phyloP scores from a whole-genome alignment of 37 sponge, comb jelly and placozoan genomes.

The Spongilla lacustris region DNA sequence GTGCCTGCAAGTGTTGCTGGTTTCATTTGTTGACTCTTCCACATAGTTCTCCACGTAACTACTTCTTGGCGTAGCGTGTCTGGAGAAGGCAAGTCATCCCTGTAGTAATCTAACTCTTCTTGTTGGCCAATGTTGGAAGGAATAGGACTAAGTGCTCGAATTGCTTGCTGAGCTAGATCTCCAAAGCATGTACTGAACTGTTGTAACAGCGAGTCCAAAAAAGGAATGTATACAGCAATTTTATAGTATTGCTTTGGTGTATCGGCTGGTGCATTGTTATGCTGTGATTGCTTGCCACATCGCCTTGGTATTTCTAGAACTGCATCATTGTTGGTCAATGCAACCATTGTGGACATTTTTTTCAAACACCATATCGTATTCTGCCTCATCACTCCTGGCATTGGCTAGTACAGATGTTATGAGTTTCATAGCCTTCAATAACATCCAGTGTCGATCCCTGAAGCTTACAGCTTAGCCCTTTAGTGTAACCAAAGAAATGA shows the following conservation, averaged over 20 bases:
- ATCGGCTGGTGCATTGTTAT: background rate
- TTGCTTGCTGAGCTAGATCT: slow-evolving; percentile 1
- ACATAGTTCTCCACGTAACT: background rate
- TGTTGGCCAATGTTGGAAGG: background rate
- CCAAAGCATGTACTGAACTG: background rate
- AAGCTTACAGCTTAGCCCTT: slow-evolving; percentile 21
- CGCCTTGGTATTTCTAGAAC: background rate
- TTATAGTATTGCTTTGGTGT: background rate
- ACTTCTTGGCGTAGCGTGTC: background rate
- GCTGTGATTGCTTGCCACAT: slow-evolving; percentile 1
- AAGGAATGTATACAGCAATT: background rate
- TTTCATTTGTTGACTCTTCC: background rate
- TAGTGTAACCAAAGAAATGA: slow-evolving; percentile 3
- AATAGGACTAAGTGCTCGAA: background rate
- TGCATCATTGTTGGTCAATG: background rate
- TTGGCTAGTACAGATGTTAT: background rate
- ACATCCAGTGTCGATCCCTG: slow-evolving; percentile 32
- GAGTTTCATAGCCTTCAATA: slow-evolving; percentile 11
- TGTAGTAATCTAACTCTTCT: background rate
- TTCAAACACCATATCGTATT: background rate
- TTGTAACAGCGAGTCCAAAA: background rate
- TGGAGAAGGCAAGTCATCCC: background rate
- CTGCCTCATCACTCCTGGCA: background rate
- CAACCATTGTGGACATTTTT: slow-evolving; percentile 1
- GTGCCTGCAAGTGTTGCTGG: background rate